Evolutionary conservation across 2,113 vertebrate species (phyloP).

Genomic region (Pyrgilauda ruficollis): DNA sequence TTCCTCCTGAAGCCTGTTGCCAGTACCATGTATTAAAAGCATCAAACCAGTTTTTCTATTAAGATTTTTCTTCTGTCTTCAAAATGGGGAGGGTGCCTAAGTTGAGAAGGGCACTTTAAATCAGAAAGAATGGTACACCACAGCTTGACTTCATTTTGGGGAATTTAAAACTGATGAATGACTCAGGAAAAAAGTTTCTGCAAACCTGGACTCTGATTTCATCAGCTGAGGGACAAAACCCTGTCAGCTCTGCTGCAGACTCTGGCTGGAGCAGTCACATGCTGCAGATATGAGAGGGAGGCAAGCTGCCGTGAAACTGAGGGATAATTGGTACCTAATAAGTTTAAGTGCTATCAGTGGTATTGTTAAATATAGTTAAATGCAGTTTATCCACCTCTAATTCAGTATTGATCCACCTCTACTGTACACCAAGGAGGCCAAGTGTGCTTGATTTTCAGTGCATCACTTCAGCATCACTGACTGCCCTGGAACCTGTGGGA

Average conservation of each 20-base stretch:
- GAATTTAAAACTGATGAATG: not conserved
- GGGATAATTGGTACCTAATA: conserved; percentile 31
- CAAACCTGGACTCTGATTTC: not conserved
- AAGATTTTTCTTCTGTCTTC: not conserved
- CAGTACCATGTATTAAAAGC: not conserved
- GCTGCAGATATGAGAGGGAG: not conserved
- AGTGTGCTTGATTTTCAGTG: conserved; percentile 8
- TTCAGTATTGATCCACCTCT: conserved; percentile 42
- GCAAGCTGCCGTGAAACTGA: not conserved
- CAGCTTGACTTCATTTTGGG: not conserved
- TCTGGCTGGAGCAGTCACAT: not conserved
- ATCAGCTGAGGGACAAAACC: not conserved
- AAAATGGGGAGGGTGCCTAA: not conserved
- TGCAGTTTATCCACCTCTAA: conserved; percentile 44
- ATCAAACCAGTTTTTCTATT: not conserved
- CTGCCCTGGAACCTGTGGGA: conserved; percentile 10
- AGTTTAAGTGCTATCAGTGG: conserved; percentile 49
- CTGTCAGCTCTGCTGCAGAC: not conserved
- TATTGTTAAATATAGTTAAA: conserved; percentile 60
- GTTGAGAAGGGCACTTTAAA: not conserved
- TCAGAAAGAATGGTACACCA: not conserved
- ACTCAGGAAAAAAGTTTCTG: not conserved
- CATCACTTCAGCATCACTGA: not conserved
- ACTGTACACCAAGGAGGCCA: not conserved
- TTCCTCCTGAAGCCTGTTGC: not conserved